Evolutionary conservation across 2,888 invertebrate species (phyloP), one percentile per base, ranked within the genome.

Genomic region (Brachypterus glaber): DNA sequence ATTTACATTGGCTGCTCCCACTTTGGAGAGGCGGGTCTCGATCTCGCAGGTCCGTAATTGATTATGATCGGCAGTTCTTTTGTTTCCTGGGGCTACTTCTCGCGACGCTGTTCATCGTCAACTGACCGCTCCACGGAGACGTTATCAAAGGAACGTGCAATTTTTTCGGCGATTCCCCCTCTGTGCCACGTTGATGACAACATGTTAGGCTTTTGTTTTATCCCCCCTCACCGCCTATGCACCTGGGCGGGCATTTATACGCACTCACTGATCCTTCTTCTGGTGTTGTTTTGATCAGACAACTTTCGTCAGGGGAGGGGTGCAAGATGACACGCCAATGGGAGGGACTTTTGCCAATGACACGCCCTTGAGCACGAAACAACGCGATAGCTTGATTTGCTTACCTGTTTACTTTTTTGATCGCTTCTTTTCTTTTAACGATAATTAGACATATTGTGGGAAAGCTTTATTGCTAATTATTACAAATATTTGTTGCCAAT

Each of bases 41-140:
- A 44, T 45, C 50, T 41, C 51, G 41, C 41, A 50, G 62, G 57
- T 72, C 64, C 73, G 74, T 69, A 77, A 75, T 72, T 77, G 76
- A 73, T 77, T 57, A 40, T 40, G 40, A 39, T 17, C 35, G 21
- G 31, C 30, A 27, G 37, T 41, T 47, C 49, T 47, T 50, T 48
- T 48, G 48, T 48, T 46, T 46, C 45, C 41, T 41, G 35, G 34
- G 44, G 43, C 45, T 40, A 39, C 46, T 48, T 51, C 40, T 45
- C 53, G 52, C 56, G 56, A 55, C 59, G 60, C 60, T 65, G 71
- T 71, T 71, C 68, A 70, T 68, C 69, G 67, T 66, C 68, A 64
- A 67, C 64, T 66, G 59, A 60, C 58, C 69, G 68, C 66, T 67
- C 68, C 58, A 69, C 70, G 70, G 70, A 70, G 68, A 69, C 54